phyloP scores from a whole-genome alignment of 1,140 invertebrate genomes.

The Rhynchophorus ferrugineus region DNA sequence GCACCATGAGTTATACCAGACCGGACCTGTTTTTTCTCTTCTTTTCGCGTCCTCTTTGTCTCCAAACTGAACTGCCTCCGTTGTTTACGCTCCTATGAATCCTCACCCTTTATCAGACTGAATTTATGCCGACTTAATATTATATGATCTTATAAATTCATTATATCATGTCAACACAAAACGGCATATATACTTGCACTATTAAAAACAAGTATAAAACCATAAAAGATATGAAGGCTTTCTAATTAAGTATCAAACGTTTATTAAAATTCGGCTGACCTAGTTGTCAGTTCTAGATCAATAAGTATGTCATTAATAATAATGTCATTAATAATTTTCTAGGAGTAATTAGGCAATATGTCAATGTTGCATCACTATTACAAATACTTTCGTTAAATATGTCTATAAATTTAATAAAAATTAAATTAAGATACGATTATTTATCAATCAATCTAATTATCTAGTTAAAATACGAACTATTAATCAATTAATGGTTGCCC shows the following conservation, averaged over 20 bases:
- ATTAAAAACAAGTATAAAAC: background rate
- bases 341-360: too few species aligned
- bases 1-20: too few species aligned
- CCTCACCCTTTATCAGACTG: conserved; percentile 28
- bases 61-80: conserved; percentile 28
- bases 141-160: conserved; percentile 29
- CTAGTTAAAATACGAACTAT: too few species aligned
- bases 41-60: conserved; percentile 22
- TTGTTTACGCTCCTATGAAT: conserved; percentile 37
- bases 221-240: background rate
- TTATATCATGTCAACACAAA: conserved; percentile 24
- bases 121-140: conserved; percentile 31
- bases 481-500: too few species aligned
- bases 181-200: too few species aligned
- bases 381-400: too few species aligned
- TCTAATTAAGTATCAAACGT: background rate
- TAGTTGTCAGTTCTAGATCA: background rate
- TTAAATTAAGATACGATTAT: too few species aligned
- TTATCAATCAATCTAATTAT: too few species aligned
- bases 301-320: too few species aligned
- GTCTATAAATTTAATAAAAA: too few species aligned
- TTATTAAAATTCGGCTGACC: background rate
- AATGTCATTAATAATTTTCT: too few species aligned
- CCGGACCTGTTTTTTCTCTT: conserved; percentile 10
- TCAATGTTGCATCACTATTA: too few species aligned